Conservation (phyloP, 2,888 invertebrate species). For the Micoletzkya japonica region DNA sequence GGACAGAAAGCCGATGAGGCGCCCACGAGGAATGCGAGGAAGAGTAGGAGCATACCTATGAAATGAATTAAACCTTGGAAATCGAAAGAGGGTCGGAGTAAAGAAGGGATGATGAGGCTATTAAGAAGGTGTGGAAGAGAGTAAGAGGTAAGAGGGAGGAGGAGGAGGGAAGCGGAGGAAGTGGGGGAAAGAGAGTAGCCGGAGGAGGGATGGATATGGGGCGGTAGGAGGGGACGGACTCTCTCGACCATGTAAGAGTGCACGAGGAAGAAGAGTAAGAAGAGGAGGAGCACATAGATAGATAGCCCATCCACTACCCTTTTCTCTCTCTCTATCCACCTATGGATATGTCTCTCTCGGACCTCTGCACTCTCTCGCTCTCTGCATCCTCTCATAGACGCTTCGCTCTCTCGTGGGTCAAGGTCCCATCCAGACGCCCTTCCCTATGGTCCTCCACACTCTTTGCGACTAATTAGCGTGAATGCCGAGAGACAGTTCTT, state of each 20-base stretch:
- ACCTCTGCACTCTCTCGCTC: slow-evolving; percentile 22
- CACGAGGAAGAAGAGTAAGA: not conserved
- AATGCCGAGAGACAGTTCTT: no score
- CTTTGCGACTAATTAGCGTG: no score
- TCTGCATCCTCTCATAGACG: not conserved
- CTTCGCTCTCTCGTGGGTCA: slow-evolving; percentile 13
- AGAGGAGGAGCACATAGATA: slow-evolving; percentile 12
- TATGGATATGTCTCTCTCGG: slow-evolving; percentile 14
- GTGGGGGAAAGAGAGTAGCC: slow-evolving; percentile 4
- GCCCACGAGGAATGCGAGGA: slow-evolving; percentile 31
- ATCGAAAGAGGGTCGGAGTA: slow-evolving; percentile 14
- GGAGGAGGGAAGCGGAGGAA: not conserved
- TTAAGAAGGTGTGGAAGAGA: not conserved
- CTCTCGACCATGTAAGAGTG: slow-evolving; percentile 2
- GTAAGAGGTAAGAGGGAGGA: not conserved
- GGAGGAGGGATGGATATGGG: not conserved
- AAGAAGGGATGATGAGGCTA: not conserved
- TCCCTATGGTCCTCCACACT: no score
- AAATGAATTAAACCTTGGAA: not conserved
- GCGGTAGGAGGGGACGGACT: not conserved
- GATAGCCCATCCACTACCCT: slow-evolving; percentile 18
- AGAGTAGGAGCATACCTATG: slow-evolving; percentile 32
- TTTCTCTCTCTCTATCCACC: slow-evolving; percentile 11
- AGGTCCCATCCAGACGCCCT: no score
- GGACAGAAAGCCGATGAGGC: slow-evolving; percentile 52